Evolutionary conservation across 2,888 invertebrate species (phyloP).

Genomic region (Prostheceraeus crozeri): DNA sequence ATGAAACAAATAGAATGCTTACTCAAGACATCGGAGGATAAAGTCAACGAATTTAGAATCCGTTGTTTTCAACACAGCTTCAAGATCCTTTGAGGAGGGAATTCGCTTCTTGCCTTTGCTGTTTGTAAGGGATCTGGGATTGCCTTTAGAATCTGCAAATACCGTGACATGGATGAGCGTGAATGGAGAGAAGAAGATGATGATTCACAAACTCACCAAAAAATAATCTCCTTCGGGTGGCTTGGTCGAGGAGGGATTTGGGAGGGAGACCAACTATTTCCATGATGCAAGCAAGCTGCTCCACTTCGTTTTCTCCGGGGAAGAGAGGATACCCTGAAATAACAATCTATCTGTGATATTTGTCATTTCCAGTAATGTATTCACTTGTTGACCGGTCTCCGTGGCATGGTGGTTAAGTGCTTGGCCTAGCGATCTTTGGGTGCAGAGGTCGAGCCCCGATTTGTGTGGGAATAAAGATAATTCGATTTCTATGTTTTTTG

Average conservation of each 20-base stretch:
- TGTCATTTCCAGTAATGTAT: too few species aligned
- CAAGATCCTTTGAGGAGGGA: conserved; percentile 74
- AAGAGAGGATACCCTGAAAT: conserved; percentile 79
- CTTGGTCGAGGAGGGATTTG: conserved; percentile 72
- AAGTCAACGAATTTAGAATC: conserved; percentile 84
- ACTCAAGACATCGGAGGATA: conserved; percentile 80
- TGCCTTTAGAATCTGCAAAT: conserved; percentile 75
- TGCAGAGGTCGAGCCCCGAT: too few species aligned
- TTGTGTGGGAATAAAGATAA: too few species aligned
- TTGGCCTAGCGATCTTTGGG: too few species aligned
- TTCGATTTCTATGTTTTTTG: too few species aligned
- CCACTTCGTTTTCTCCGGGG: conserved; percentile 91
- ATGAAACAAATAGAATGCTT: too few species aligned
- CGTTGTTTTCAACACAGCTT: conserved; percentile 72
- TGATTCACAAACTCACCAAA: conserved; percentile 47
- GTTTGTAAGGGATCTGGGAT: conserved; percentile 80
- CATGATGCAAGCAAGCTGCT: conserved; percentile 93
- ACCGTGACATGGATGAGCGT: neutral
- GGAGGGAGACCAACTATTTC: conserved; percentile 84
- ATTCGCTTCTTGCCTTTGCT: conserved; percentile 77
- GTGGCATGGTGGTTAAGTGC: too few species aligned
- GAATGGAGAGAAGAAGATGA: neutral
- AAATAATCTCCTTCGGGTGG: conserved; percentile 61
- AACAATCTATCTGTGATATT: too few species aligned
- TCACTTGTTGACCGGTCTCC: too few species aligned